A percentile compares a stretch with the other conserved stretches of the same genome.
Evolutionary conservation across 2,888 invertebrate species (phyloP).

Genomic region (Andrena trimmerana): DNA sequence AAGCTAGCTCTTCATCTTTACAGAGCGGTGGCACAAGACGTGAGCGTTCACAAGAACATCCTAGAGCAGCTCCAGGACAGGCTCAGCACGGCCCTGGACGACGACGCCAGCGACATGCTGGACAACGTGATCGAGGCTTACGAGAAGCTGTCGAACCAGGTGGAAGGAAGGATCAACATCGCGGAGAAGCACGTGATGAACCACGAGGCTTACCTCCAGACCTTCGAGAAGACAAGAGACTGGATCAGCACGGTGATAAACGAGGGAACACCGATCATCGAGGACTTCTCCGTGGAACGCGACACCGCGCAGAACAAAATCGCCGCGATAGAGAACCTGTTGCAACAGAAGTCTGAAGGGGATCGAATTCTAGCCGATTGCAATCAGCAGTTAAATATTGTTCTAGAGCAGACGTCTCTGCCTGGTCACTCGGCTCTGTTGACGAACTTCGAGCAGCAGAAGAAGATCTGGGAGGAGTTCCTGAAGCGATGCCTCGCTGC

Average conservation of each 20-base stretch:
- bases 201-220: conserved; percentile 93
- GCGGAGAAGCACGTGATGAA: conserved; percentile 91
- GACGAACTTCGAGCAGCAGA: conserved; percentile 91
- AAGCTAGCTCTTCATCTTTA: conserved; percentile 94
- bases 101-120: conserved; percentile 91
- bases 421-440: conserved; percentile 89
- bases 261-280: conserved; percentile 91
- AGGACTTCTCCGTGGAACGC: conserved; percentile 92
- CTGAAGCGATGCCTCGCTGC: conserved; percentile 90
- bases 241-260: conserved; percentile 92
- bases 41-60: conserved; percentile 93
- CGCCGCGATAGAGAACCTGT: conserved; percentile 90
- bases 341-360: conserved; percentile 91
- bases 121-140: conserved; percentile 91
- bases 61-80: conserved; percentile 94
- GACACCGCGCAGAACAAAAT: conserved; percentile 92
- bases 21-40: conserved; percentile 93
- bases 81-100: conserved; percentile 91
- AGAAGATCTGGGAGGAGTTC: conserved; percentile 91
- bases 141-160: conserved; percentile 88
- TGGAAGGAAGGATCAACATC: conserved; percentile 88
- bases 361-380: conserved; percentile 90
- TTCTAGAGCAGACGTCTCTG: conserved; percentile 91
- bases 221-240: conserved; percentile 93
- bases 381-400: conserved; percentile 89